A percentile compares a stretch with the other conserved stretches of the same genome.
phyloP scores from a whole-genome alignment of 2,797 vertebrate species.

The Xenopus petersii region DNA sequence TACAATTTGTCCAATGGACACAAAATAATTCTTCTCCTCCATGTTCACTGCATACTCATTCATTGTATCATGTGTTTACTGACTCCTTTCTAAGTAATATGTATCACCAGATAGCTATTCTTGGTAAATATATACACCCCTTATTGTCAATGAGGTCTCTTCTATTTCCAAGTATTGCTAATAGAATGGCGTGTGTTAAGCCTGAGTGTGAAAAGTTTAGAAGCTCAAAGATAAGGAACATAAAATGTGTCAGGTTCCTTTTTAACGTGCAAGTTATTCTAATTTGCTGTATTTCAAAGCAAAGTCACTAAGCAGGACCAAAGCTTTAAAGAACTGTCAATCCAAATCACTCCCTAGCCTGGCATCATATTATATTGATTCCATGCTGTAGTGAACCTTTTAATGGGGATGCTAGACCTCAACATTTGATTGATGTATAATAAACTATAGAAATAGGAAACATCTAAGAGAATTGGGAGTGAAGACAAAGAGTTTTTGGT shows the following conservation, averaged over 20 bases:
- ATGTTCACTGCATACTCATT: too few species aligned
- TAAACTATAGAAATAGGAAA: too few species aligned
- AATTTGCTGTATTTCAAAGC: conserved; percentile 9
- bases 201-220: conserved; percentile 41
- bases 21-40: too few species aligned
- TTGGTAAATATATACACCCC: too few species aligned
- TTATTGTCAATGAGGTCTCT: neutral
- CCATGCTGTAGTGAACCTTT: conserved; percentile 32
- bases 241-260: conserved; percentile 37
- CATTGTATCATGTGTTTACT: too few species aligned
- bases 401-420: conserved; percentile 23
- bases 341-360: conserved; percentile 10
- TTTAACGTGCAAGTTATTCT: conserved; percentile 42
- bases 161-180: conserved; percentile 24
- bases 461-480: too few species aligned
- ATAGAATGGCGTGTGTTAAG: conserved; percentile 34
- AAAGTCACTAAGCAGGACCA: conserved; percentile 28
- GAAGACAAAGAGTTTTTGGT: too few species aligned
- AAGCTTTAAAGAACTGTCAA: conserved; percentile 9
- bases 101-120: too few species aligned
- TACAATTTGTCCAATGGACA: too few species aligned
- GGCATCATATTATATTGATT: conserved; percentile 42
- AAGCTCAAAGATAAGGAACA: conserved; percentile 40
- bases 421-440: too few species aligned
- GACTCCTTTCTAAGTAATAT: too few species aligned